Base-by-base conservation (phyloP, 2,797 vertebrate species). In the Pithecia hirsuta region DNA sequence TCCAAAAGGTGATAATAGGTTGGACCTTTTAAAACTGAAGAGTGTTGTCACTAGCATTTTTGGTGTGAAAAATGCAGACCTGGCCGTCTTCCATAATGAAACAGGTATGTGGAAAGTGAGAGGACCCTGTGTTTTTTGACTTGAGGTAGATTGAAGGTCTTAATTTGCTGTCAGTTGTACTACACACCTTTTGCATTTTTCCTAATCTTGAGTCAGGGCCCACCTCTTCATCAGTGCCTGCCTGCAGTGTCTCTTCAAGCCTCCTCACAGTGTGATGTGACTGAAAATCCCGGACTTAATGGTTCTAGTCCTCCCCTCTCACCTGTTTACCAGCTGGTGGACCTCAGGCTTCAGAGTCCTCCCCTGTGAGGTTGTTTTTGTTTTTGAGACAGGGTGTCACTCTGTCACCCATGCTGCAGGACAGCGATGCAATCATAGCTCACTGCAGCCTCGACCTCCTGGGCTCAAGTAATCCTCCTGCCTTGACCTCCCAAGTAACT, bases 1-100 rank as follows among this genome's bases (percentile, higher is more conserved):
- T 98, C 99, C 99, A 10, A 99, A 99, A 98, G 99, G 99, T 3
- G 99, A 99, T 97, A 99, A 99, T 98, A 98, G 95, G n/a, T 95
- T 99, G 91, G 98, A 99, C 96, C 88, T 99, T 97, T 96, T 98
- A 95, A 99, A 99, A 96, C 98, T 99, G 74, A 99, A 99, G 96
- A 98, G 87, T 89, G 98, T 99, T 30, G 99, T 99, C 92, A 97
- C 98, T 97, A 99, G 98, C 97, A 99, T 99, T 98, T 99, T 99
- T 98, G 99, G 98, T 96, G 98, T 99, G 96, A 98, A 99, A 95
- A 98, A 97, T 83, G 89, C 97, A 19, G 98, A 98, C 59, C 98
- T 99, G 95, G 88, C 98, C 28, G 75, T 99, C 98, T 99, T 99
- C 98, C 99, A 94, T 79, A 99, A 99, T n/a, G 98, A 98, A 70